Percentiles rank a stretch among this genome's conserved stretches.
Conservation (phyloP, 2,113 vertebrate species). For the Cichladusa arquata region DNA sequence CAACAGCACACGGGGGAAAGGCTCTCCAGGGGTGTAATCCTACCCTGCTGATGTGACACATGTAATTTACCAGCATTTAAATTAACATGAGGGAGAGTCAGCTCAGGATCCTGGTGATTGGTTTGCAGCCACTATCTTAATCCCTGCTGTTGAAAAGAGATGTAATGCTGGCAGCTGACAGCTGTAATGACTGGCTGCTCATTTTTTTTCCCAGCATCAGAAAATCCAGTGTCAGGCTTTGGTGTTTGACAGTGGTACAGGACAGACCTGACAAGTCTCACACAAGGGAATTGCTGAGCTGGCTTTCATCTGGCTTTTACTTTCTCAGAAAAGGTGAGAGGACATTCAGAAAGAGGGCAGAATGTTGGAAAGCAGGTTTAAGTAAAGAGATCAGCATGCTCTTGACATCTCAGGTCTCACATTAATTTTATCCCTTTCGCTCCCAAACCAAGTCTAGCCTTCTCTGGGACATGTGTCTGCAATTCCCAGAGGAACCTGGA, state of each 20-base stretch:
- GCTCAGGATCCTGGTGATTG: background rate
- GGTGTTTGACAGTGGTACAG: background rate
- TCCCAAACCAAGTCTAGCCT: background rate
- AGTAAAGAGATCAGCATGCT: background rate
- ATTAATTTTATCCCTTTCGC: background rate
- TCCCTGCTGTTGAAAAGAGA: background rate
- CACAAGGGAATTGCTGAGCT: background rate
- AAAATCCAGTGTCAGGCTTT: background rate
- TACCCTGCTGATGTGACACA: background rate
- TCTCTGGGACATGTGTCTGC: background rate
- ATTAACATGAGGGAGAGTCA: background rate
- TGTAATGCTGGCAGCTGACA: background rate
- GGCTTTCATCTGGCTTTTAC: background rate
- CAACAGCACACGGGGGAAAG: background rate
- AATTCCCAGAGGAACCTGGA: background rate
- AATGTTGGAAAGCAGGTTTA: background rate
- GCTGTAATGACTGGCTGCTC: background rate
- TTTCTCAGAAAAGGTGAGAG: background rate
- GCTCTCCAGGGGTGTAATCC: background rate
- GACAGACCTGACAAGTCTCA: background rate
- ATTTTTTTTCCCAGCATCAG: background rate
- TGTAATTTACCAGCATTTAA: conserved; percentile 44
- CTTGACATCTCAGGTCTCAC: background rate
- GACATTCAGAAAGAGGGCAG: background rate
- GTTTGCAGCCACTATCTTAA: background rate